Conservation (phyloP, 2,888 invertebrate species). For the Oeneis ivallda region DNA sequence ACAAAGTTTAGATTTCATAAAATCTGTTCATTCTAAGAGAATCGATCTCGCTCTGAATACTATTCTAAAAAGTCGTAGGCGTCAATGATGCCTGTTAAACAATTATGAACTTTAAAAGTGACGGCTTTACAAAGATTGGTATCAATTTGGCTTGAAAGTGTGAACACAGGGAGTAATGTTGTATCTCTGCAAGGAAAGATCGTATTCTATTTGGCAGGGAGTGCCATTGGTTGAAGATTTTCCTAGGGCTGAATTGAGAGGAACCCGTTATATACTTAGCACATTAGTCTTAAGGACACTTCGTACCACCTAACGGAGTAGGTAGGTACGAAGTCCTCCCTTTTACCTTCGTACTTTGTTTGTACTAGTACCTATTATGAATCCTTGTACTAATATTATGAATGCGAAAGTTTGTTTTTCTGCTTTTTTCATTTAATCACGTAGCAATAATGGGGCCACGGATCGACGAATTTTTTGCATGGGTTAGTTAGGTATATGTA, state of each 20-base stretch:
- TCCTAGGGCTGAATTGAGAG: slow-evolving; percentile 40
- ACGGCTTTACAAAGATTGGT: not conserved
- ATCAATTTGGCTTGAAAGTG: slow-evolving; percentile 44
- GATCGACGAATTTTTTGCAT: too few species aligned
- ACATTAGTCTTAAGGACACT: not conserved
- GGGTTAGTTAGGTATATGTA: too few species aligned
- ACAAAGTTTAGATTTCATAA: slow-evolving; percentile 44
- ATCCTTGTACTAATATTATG: too few species aligned
- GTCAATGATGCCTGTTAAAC: slow-evolving; percentile 36
- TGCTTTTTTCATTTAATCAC: too few species aligned
- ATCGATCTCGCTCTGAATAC: slow-evolving; percentile 71
- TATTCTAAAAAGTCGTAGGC: slow-evolving; percentile 50
- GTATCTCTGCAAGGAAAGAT: slow-evolving; percentile 70
- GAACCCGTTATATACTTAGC: slow-evolving; percentile 8
- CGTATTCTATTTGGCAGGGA: slow-evolving; percentile 51
- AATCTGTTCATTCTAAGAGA: slow-evolving; percentile 61
- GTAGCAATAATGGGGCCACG: too few species aligned
- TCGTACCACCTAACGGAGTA: too few species aligned
- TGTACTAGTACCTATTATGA: too few species aligned
- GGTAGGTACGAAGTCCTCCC: not conserved
- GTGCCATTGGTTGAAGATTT: slow-evolving; percentile 59
- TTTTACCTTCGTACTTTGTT: too few species aligned
- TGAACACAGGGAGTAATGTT: slow-evolving; percentile 57
- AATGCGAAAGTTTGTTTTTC: too few species aligned
- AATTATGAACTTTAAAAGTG: slow-evolving; percentile 44